Base-by-base conservation (phyloP, 2,113 vertebrate genomes). In the Strigops habroptila region DNA sequence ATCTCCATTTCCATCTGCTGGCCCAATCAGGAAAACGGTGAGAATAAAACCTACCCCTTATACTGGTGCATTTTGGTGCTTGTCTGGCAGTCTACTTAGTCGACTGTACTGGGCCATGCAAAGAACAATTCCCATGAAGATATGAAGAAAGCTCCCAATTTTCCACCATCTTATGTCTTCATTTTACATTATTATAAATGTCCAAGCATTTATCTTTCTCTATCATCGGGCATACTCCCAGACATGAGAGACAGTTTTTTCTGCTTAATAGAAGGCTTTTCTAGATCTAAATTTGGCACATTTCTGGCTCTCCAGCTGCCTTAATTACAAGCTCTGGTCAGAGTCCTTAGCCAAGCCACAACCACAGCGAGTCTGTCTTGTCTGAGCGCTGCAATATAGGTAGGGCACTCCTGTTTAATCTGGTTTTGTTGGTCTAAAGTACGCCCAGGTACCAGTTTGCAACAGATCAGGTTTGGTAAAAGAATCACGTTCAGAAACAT, bases 1-100 rank as follows among this genome's bases (percentile, higher is more conserved):
- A 95, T 93, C 91, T 94, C 69, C 44, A 84, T 94, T 96, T 94
- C 96, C 96, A 97, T 97, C 96, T 96, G 96, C 92, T 82, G 67
- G 93, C 91, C 95, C 96, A 94, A 92, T 94, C 92, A 86, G 86
- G 87, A 95, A 95, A 96, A 93, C 65, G n/a, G 57, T 90, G 70
- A 95, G 83, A 92, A 89, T 94, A 92, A 95, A 96, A 91, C n/a
- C 88, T 92, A 49, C 14, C 31, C 53, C 33, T 94, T 71, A 82
- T 35, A 88, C 41, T 24, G 70, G 88, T 79, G 37, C 23, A 59
- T 94, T 91, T 95, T 88, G 86, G 96, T 93, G 52, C 62, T 69
- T 71, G 30, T 30, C 76, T 91, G 65, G 82, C 90, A 90, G 64
- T 27, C 86, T 93, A 76, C 37, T 39, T 68, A 71, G 88, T 83